Percentiles rank a stretch among this genome's conserved stretches.
Conservation (phyloP, 2,797 vertebrate genomes). For the Petrocephalus sullivani region DNA sequence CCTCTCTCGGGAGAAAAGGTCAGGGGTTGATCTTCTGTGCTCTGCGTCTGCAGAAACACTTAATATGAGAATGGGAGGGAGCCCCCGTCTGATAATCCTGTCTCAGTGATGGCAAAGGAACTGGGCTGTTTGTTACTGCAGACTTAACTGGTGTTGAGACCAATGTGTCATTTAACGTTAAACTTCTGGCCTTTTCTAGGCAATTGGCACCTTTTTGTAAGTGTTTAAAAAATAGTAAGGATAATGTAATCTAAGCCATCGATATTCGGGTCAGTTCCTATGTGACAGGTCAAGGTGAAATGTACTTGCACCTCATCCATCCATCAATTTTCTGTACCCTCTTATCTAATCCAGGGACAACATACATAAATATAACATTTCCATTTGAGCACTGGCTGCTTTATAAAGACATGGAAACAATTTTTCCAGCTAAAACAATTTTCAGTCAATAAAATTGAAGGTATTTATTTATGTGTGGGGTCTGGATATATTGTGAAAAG, state of each 20-base stretch:
- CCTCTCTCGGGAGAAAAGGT: conserved; percentile 3
- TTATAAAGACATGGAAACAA: neutral
- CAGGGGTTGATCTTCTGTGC: conserved; percentile 11
- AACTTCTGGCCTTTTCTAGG: neutral
- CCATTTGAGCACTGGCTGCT: neutral
- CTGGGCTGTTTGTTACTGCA: neutral
- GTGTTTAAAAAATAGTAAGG: neutral
- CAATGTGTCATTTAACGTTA: neutral
- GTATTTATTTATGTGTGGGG: neutral
- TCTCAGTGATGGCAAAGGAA: neutral
- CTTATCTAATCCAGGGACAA: neutral
- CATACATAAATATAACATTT: neutral
- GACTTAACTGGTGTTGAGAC: neutral
- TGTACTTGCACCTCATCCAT: neutral
- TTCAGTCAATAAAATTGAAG: neutral
- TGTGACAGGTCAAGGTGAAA: neutral
- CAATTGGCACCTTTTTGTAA: neutral
- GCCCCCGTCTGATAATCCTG: neutral
- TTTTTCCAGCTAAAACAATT: neutral
- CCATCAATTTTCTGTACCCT: neutral
- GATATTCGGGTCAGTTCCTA: neutral
- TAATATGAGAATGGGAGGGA: neutral
- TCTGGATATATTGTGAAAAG: neutral
- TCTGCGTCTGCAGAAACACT: conserved; percentile 20
- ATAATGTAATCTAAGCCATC: neutral